Percentiles rank a stretch among this genome's conserved stretches.
These are phyloP conservation scores for Porites cylindrica DNA, from an alignment of 92 coral and sea anemone genomes.

Conservation along the genomic window DNA sequence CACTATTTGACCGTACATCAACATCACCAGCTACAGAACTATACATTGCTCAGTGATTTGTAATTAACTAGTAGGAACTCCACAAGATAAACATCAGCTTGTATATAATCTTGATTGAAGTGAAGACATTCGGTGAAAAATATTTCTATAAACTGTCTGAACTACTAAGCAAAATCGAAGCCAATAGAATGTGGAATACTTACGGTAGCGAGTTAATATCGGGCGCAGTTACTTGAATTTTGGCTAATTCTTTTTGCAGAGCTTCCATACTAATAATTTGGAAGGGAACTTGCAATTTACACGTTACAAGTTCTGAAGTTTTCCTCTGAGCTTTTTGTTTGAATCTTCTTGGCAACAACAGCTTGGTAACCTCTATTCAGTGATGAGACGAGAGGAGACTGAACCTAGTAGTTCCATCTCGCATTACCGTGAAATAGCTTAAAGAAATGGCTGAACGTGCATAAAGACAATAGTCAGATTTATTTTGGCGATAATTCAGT, in stretches of 20 bases:
- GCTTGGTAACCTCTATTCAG: conserved; percentile 45
- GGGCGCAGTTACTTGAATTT: conserved; percentile 87
- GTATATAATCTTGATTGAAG: too few relatives aligned
- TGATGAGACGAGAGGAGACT: not conserved
- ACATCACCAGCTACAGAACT: too few relatives aligned
- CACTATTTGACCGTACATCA: too few relatives aligned
- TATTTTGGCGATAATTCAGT: not conserved
- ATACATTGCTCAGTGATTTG: too few relatives aligned
- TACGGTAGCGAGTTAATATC: conserved; percentile 71
- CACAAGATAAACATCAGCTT: too few relatives aligned
- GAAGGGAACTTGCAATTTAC: not conserved
- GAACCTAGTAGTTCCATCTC: not conserved
- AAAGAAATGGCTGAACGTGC: not conserved
- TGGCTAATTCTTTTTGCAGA: conserved; percentile 87
- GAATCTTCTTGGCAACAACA: conserved; percentile 69
- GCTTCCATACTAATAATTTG: conserved; percentile 67
- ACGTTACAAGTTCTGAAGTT: not conserved
- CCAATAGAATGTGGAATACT: conserved; percentile 27
- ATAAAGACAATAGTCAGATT: not conserved
- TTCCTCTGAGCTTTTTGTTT: conserved; percentile 10
- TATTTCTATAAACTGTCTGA: too few relatives aligned
- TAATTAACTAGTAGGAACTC: too few relatives aligned
- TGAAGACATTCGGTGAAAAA: too few relatives aligned
- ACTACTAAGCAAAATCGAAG: too few relatives aligned
- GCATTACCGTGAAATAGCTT: not conserved